Evolutionary conservation across 2,113 vertebrate genomes (phyloP), one percentile per base, ranked within the genome.

Genomic region (Brachypteracias leptosomus): DNA sequence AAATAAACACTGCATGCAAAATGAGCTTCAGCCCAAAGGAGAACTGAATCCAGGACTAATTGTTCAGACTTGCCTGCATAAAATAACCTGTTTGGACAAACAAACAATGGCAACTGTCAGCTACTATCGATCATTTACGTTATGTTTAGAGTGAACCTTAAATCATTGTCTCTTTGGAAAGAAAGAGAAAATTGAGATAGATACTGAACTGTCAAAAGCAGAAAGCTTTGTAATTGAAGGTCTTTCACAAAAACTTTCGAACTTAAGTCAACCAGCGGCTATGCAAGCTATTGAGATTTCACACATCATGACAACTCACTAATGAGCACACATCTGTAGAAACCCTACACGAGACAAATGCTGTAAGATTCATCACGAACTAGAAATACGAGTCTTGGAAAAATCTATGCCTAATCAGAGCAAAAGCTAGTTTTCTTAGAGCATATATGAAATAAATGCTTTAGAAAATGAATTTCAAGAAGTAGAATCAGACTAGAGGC

Each of bases 141-240:
- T 93, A 74, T 72, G 81, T 72, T 82, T 47, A 83, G 79, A 97
- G 92, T 54, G 82, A 96, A 95, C 91, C 97, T 94, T 98, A 97
- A 97, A 98, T 98, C 98, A 98, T 61, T 96, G 97, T 98, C 96
- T 80, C 95, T 92, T 91, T 68, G 59, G 76, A 96, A 97, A 97
- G 96, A 95, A 96, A 93, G 71, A 85, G 76, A 85, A 97, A 97
- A 98, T 96, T 80, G 97, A 98, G 97, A 98, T 85, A 96, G 97
- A 98, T 97, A 93, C 73, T 79, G 73, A 55, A 29, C 16, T 93
- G 97, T 87, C 96, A 96, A 68, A 87, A 73, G 83, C 92, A 95
- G 83, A 94, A 96, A 96, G 88, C 81, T 88, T 81, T 67, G 83
- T 95, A 97, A 97, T 88, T 94, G 89, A 85, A 91, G 86, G 74